phyloP scores from a whole-genome alignment of 2,113 vertebrate genomes.

The Labeo catla region DNA sequence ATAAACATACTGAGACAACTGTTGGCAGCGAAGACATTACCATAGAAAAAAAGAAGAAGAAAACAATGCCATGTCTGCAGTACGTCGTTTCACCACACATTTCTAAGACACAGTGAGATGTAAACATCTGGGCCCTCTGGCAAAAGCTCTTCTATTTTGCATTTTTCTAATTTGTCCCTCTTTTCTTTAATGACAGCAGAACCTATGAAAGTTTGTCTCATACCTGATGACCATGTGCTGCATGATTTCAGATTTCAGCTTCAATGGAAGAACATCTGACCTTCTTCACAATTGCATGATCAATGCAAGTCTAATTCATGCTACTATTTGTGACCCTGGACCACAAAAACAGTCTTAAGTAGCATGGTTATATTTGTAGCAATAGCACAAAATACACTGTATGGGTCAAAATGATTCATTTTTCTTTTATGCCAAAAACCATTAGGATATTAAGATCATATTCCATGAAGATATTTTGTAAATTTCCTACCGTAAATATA shows the following conservation, averaged over 20 bases:
- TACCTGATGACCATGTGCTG: neutral
- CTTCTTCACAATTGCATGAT: neutral
- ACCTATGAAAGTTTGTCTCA: neutral
- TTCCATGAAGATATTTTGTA: too few species aligned
- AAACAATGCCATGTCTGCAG: neutral
- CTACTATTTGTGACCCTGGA: neutral
- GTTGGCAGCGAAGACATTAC: conserved; percentile 20
- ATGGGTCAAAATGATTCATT: too few species aligned
- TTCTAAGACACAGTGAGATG: neutral
- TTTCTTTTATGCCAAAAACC: too few species aligned
- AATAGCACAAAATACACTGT: too few species aligned
- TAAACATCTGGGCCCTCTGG: neutral
- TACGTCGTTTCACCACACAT: neutral
- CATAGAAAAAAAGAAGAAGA: conserved; percentile 18
- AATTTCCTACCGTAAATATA: too few species aligned
- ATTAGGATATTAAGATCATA: too few species aligned
- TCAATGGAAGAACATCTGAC: neutral
- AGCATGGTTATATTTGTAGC: too few species aligned
- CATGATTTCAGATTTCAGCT: neutral
- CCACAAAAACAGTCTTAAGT: too few species aligned
- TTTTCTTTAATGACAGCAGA: neutral
- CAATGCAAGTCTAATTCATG: too few species aligned
- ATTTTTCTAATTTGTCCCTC: neutral
- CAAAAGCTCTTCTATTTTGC: neutral
- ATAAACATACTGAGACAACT: conserved; percentile 26